Evolutionary conservation across 2,888 invertebrate genomes (phyloP), one percentile per base, ranked within the genome.

Genomic region (Drosophila dives): DNA sequence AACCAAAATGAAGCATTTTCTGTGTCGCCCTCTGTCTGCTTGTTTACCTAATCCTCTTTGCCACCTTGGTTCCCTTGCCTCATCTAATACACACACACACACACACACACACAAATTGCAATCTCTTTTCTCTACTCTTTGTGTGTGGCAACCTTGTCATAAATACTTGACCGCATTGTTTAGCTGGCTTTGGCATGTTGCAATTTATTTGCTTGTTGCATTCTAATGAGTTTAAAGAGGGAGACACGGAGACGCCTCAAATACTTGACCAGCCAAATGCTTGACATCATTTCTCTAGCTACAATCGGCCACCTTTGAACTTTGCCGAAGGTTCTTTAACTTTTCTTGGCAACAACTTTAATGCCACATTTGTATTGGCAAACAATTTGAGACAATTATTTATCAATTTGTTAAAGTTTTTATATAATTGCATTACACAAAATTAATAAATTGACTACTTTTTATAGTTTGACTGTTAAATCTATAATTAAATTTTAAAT

Each of bases 161-260:
- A 80, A 90, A 89, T 89, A 80, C 83, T 83, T 90, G 90, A 90
- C 90, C 86, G 89, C 77, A 86, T 88, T 86, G 81, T 80, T 79
- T 60, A 40, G 50, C 64, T 51, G 77, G 66, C 69, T 82, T 73
- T 72, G 66, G 69, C 59, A 71, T 77, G 78, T 75, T 67, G 71
- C 81, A 75, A 71, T 76, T 71, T 58, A 72, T 77, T 83, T 71
- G 86, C 75, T 56, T 70, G 69, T 72, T 76, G 77, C 73, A 77
- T 83, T 77, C 75, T 82, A 82, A 89, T 86, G 71, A 75, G 84
- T 84, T 89, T 87, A 83, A 67, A 75, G 56, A 64, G 59, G 17
- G 23, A 36, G 23, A 11, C 17, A 36, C 10, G 15, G 20, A 33
- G 50, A 33, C 56, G 66, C 64, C 67, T 59, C 71, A 69, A 64